These are phyloP conservation scores for Patiria pectinifera DNA, from an alignment of 53 echinoderm and acorn worm genomes.

Conservation along the genomic window DNA sequence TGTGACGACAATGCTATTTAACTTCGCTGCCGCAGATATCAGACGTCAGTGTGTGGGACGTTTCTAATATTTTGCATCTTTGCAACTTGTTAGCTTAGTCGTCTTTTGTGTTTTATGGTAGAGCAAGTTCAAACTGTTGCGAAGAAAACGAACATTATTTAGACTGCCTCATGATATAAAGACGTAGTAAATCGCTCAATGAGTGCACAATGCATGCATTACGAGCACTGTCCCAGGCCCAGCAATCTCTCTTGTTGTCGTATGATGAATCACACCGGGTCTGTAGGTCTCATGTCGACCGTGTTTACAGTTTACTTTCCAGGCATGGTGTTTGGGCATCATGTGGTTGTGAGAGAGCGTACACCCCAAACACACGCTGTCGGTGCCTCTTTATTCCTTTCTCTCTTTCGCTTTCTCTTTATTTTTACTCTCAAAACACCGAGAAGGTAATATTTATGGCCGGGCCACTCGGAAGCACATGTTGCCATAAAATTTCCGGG, in stretches of 20 bases:
- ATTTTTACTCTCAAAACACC: conserved; percentile 10
- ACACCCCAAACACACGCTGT: conserved; percentile 4
- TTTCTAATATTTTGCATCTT: background rate
- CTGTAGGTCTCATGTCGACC: conserved; percentile 17
- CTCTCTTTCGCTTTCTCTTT: conserved; percentile 8
- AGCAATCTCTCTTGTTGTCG: background rate
- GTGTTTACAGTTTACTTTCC: conserved; percentile 65
- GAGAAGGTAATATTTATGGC: conserved; percentile 39
- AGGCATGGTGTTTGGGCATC: conserved; percentile 30
- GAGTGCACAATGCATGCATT: background rate
- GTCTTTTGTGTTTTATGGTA: background rate
- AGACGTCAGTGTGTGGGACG: background rate
- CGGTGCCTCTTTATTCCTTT: background rate
- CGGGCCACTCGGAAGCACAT: conserved; percentile 55
- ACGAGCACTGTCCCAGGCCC: background rate
- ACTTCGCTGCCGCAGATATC: no score
- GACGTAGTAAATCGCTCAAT: conserved; percentile 31
- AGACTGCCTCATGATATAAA: background rate
- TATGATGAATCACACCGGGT: conserved; percentile 9
- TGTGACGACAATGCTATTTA: no score
- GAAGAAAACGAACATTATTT: background rate
- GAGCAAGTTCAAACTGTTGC: background rate
- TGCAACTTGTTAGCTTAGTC: background rate
- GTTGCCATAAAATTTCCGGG: conserved; percentile 54
- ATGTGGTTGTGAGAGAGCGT: conserved; percentile 6